Conservation (phyloP, 2,888 invertebrate genomes). For the Mantis religiosa region DNA sequence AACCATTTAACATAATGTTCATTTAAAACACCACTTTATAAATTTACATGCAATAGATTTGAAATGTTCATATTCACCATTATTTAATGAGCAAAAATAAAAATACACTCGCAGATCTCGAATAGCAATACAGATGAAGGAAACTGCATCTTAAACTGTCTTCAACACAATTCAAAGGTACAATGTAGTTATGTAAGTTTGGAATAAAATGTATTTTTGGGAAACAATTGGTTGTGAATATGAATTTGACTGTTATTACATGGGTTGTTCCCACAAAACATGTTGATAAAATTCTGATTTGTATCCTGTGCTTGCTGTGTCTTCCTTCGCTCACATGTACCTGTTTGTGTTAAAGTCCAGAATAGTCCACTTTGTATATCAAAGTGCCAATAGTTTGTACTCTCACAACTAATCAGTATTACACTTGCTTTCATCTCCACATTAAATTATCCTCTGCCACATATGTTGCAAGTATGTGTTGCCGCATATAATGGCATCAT, state of each 20-base stretch:
- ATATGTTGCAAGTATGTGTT: neutral
- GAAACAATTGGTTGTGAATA: neutral
- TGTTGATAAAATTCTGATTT: neutral
- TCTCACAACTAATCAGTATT: neutral
- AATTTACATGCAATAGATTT: neutral
- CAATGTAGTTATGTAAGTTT: neutral
- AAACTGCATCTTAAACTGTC: neutral
- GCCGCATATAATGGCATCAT: neutral
- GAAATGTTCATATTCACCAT: neutral
- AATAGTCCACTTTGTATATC: too few relatives aligned
- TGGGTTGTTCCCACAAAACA: neutral
- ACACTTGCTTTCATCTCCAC: neutral
- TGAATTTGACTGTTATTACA: neutral
- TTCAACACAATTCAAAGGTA: neutral
- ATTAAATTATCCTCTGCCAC: neutral
- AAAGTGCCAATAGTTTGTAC: neutral
- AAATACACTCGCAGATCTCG: neutral
- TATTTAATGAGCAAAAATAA: neutral
- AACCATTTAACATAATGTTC: neutral
- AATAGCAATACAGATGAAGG: neutral
- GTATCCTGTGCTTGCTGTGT: neutral
- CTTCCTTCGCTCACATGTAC: neutral
- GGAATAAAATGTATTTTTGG: neutral
- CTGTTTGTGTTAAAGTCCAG: neutral
- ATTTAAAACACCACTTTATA: neutral